Base-by-base conservation (phyloP, 1,140 invertebrate genomes). In the Dysdera silvatica region DNA sequence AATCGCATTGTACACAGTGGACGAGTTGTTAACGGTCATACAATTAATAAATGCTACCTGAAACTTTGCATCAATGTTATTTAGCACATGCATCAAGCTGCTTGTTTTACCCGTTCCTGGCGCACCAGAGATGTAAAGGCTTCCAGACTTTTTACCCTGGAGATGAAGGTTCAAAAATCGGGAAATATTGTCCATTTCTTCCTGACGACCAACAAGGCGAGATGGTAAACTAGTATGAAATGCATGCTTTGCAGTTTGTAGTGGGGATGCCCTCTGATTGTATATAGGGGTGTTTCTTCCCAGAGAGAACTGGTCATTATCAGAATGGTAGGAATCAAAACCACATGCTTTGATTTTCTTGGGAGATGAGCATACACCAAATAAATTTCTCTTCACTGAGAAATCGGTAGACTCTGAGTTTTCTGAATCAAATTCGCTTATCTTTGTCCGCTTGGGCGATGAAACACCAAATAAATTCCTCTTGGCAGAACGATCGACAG, bases 81-180 rank as follows among this genome's bases (percentile, higher is more conserved):
- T 74, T 49, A 94, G 75, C 20, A 93, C 82, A 48, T 86, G 80
- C 4, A 84, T 84, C 18, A 97, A 76, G 66, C 85, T 86, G 1
- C 91, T 91, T 0, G 94, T 96, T 81, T 97, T 97, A 2, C 95
- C 95, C 18, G 95, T 98, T 14, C 95, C 95, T 3, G 93, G 95
- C 29, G 91, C 88, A 10, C 95, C 95, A 51, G 92, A 95, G 31
- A 98, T 84, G 74, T 98, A 98, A 14, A 98, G 72, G 31, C 89
- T 90, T 12, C 86, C 87, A 0, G 91, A 86, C 37, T 78, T 80
- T 66, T 84, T 77, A 0, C 81, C 79, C 0, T 82, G 71, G 20
- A 95, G 70, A 73, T 87, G 84, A 14, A 79, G 73, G 24, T 73
- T 73, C 20, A 98, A 78, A 75, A 91, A 92, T 0, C 78, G 73